Conservation (phyloP, 2,113 vertebrate species). For the Perca flavescens region DNA sequence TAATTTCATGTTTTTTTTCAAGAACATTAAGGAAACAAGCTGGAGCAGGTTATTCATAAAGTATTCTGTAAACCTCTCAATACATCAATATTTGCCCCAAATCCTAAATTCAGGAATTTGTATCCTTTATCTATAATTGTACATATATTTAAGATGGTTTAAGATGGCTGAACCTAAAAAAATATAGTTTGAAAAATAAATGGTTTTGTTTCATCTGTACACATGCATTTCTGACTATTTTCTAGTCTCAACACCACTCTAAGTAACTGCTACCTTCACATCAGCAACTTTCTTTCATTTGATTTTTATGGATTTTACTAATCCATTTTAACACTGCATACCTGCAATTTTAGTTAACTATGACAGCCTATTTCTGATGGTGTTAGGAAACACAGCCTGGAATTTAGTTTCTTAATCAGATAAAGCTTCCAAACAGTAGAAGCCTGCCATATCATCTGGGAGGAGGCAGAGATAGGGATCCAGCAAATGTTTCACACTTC, state of each 20-base stretch:
- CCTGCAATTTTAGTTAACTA: conserved; percentile 47
- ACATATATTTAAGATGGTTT: not conserved
- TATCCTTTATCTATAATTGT: not conserved
- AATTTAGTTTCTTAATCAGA: conserved; percentile 73
- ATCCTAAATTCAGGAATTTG: not conserved
- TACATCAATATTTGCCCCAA: not conserved
- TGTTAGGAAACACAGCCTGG: conserved; percentile 48
- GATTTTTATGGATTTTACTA: conserved; percentile 6
- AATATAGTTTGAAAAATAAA: not conserved
- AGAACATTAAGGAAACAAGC: not conserved
- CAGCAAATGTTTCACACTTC: conserved; percentile 55
- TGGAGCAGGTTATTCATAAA: not conserved
- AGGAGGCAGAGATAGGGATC: conserved; percentile 70
- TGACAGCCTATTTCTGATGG: conserved; percentile 46
- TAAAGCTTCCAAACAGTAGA: conserved; percentile 72
- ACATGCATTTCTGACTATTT: not conserved
- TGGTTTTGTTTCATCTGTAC: not conserved
- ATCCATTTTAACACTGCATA: conserved; percentile 33
- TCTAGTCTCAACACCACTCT: not conserved
- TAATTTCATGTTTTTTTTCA: not conserved
- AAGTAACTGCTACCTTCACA: not conserved
- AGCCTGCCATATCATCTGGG: conserved; percentile 51
- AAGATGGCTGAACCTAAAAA: not conserved
- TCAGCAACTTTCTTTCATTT: conserved; percentile 11
- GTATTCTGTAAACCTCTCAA: not conserved